A percentile compares a stretch with the other conserved stretches of the same genome.
Conservation (phyloP, 2,113 vertebrate genomes). For the Scytalopus superciliaris region DNA sequence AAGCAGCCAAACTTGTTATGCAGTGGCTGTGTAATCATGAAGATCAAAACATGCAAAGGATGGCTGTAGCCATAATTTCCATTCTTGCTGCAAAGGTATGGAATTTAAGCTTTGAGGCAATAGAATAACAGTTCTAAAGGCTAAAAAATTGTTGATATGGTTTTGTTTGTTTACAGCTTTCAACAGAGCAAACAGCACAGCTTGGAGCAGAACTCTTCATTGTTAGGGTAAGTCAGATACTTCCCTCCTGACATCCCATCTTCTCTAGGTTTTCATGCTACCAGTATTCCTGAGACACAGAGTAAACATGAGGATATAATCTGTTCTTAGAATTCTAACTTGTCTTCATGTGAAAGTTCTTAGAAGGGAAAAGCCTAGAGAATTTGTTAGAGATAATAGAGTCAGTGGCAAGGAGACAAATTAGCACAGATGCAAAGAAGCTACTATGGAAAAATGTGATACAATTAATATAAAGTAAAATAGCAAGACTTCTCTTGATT, state of each 20-base stretch:
- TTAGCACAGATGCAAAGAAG: not conserved
- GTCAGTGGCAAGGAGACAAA: not conserved
- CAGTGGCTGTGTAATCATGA: conserved; percentile 99
- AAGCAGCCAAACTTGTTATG: conserved; percentile 98
- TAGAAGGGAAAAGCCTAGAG: not conserved
- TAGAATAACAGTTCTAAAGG: not conserved
- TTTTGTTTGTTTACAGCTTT: conserved; percentile 81
- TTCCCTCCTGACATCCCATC: not conserved
- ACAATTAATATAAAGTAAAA: not conserved
- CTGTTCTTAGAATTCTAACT: not conserved
- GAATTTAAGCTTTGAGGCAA: not conserved
- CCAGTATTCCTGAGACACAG: not conserved
- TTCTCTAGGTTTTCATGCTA: not conserved
- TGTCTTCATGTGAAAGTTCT: not conserved
- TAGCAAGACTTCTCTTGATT: not conserved
- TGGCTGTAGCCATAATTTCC: conserved; percentile 98
- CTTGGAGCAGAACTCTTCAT: conserved; percentile 96
- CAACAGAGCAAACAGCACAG: conserved; percentile 97
- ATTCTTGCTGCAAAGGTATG: conserved; percentile 96
- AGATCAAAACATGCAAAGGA: conserved; percentile 99
- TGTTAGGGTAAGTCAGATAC: conserved; percentile 83
- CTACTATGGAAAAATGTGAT: not conserved
- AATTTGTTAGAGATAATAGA: not conserved
- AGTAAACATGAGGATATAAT: not conserved
- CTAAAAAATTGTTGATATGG: not conserved